Conservation (phyloP, 1,140 invertebrate species). For the Brachionus koreanus region DNA sequence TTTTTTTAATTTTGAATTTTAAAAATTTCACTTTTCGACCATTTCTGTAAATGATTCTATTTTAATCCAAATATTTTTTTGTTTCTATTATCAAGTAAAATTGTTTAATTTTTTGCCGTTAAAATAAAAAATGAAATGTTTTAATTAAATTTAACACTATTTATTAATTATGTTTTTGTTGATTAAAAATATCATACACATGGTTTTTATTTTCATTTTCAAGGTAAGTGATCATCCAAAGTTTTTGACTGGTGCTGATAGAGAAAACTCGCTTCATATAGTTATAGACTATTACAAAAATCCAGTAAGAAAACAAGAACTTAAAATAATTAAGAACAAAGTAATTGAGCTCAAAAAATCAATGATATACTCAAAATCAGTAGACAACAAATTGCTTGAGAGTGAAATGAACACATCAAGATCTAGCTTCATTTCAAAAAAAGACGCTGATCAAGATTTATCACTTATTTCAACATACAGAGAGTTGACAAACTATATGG, state of each 20-base stretch:
- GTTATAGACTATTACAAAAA: slow-evolving; percentile 8
- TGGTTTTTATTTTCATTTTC: too few species aligned
- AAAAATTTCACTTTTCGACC: too few species aligned
- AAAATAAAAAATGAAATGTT: too few species aligned
- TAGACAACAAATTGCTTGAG: slow-evolving; percentile 34
- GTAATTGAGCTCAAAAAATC: slow-evolving; percentile 38
- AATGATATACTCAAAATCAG: slow-evolving; percentile 30
- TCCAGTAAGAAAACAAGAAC: slow-evolving; percentile 8
- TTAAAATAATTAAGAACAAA: background rate
- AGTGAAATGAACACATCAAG: slow-evolving; percentile 32
- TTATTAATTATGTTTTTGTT: too few species aligned
- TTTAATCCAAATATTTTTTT: too few species aligned
- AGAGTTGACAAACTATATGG: background rate
- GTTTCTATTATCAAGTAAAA: too few species aligned
- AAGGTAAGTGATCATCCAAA: slow-evolving; percentile 33
- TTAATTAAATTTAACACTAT: too few species aligned
- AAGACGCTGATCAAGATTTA: background rate
- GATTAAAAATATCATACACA: too few species aligned
- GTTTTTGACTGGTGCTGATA: slow-evolving; percentile 2
- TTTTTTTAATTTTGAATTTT: too few species aligned
- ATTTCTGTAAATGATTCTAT: too few species aligned
- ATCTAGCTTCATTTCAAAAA: background rate
- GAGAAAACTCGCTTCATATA: slow-evolving; percentile 34
- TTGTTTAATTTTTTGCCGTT: too few species aligned
- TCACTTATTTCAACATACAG: background rate